These are phyloP conservation scores for Microplitis deprimator DNA, from an alignment of 2,888 invertebrate genomes.

Conservation along the genomic window DNA sequence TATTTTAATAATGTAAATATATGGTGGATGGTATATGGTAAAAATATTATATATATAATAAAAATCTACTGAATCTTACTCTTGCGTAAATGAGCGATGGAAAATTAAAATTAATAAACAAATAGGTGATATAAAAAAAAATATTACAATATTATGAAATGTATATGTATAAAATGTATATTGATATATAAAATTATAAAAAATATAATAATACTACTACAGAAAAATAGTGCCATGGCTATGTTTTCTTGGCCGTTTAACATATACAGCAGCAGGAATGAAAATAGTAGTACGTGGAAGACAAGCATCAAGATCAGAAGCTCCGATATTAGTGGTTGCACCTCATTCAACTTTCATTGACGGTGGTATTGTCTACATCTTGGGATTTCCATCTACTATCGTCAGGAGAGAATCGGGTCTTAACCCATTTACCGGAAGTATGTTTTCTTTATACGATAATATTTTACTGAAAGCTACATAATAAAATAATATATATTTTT, in stretches of 20 bases:
- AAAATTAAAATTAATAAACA: constrained; percentile 37
- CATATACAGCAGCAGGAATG: constrained; percentile 85
- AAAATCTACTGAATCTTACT: neutral
- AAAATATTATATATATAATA: neutral
- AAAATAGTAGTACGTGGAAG: constrained; percentile 83
- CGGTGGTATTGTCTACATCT: constrained; percentile 86
- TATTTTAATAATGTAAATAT: constrained; percentile 11
- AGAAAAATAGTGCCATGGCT: constrained; percentile 75
- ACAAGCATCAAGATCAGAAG: constrained; percentile 83
- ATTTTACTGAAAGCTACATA: constrained; percentile 5
- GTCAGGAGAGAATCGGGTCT: constrained; percentile 84
- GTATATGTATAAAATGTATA: constrained; percentile 19
- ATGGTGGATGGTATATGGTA: constrained; percentile 51
- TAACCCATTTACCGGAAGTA: constrained; percentile 92
- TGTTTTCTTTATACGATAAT: constrained; percentile 67
- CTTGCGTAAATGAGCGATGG: constrained; percentile 50
- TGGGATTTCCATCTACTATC: constrained; percentile 87
- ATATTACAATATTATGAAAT: constrained; percentile 1
- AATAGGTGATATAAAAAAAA: constrained; percentile 23
- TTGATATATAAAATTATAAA: constrained; percentile 26
- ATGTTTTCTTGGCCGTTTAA: constrained; percentile 82
- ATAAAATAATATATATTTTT: neutral
- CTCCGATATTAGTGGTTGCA: constrained; percentile 88
- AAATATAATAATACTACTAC: constrained; percentile 49
- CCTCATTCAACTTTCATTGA: constrained; percentile 94